These are phyloP conservation scores for Tetragonula clypearis DNA, from an alignment of 1,140 invertebrate genomes.

Conservation along the genomic window DNA sequence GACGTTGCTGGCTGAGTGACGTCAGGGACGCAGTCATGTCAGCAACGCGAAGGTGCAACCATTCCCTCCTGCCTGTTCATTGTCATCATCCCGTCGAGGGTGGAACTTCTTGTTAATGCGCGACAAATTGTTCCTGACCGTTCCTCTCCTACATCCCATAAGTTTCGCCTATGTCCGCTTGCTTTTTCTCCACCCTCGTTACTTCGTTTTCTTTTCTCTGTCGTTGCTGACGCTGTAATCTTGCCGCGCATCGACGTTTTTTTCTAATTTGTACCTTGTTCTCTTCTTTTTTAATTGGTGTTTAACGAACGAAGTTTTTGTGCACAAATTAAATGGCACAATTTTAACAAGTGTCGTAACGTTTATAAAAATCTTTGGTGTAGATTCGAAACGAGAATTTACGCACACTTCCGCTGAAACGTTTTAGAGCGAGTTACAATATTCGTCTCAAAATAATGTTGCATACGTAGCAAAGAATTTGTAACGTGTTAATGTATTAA, in stretches of 20 bases:
- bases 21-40: conserved; percentile 46
- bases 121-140: conserved; percentile 29
- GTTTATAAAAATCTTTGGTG: neutral
- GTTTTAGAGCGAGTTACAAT: too few species aligned
- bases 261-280: neutral
- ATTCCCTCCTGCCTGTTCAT: conserved; percentile 7
- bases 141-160: neutral
- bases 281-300: neutral
- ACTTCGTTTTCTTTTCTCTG: neutral
- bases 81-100: conserved; percentile 4
- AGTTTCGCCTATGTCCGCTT: neutral
- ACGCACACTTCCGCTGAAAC: neutral
- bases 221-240: neutral
- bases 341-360: neutral
- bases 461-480: too few species aligned
- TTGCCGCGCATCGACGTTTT: neutral
- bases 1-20: conserved; percentile 52
- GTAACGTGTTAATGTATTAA: too few species aligned
- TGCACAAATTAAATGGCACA: too few species aligned
- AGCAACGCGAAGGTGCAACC: conserved; percentile 34
- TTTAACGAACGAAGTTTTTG: neutral
- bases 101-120: conserved; percentile 21
- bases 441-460: too few species aligned
- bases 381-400: neutral
- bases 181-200: neutral